These are phyloP conservation scores for Myiothlypis coronata DNA, from an alignment of 2,797 vertebrate species.

Conservation along the genomic window DNA sequence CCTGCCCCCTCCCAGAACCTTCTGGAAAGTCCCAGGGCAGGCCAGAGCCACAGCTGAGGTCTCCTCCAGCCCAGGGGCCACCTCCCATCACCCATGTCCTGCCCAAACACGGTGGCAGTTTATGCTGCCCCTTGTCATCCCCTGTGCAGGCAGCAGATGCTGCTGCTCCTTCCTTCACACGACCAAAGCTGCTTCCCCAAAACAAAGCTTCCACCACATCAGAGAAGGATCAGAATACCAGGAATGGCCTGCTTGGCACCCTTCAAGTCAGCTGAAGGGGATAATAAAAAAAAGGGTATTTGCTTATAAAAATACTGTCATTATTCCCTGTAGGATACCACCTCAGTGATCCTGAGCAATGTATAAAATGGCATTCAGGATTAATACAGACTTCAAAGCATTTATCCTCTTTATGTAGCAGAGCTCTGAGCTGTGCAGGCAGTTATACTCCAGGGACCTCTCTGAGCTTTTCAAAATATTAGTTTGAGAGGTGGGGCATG, in stretches of 20 bases:
- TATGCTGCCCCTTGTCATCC: rapidly evolving
- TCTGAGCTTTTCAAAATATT: constrained; percentile 47
- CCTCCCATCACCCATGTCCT: rapidly evolving
- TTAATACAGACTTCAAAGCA: constrained; percentile 54
- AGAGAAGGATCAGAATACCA: background rate
- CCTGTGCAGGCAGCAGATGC: no score
- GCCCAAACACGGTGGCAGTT: rapidly evolving
- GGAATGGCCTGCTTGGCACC: background rate
- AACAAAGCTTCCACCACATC: background rate
- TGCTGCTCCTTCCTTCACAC: background rate
- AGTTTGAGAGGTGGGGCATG: constrained; percentile 41
- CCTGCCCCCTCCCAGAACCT: background rate
- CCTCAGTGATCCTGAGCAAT: background rate
- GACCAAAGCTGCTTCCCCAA: background rate
- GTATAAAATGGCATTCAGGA: background rate
- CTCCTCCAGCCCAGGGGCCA: background rate
- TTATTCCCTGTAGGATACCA: background rate
- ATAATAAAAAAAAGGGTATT: background rate
- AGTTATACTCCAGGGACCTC: constrained; percentile 21
- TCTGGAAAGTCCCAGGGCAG: no score
- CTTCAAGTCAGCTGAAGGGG: background rate
- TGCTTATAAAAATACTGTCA: background rate
- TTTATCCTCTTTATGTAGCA: constrained; percentile 26
- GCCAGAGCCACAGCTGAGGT: background rate
- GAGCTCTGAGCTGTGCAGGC: background rate